Base-by-base conservation (phyloP, 1,140 invertebrate genomes). In the Drosophila saltans region DNA sequence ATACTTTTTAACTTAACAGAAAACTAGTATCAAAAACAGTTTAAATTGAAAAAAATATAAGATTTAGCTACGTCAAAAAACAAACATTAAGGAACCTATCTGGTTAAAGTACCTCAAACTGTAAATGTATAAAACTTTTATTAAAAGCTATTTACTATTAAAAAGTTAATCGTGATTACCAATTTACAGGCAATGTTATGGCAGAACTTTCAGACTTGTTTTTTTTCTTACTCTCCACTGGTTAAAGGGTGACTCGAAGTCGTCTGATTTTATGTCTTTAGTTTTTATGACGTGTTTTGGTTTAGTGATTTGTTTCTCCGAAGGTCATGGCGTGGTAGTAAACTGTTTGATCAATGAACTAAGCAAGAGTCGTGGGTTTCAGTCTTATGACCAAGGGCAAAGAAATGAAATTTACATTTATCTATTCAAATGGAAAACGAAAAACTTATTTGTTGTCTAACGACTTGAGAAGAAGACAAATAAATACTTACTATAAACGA, bases 341-440 rank as follows among this genome's bases (percentile, higher is more conserved):
- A 52, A 26, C 9, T 52, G 45, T 52, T 52, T 52, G 45, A 52
- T 52, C 45, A 52, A 52, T 52, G 45, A 52, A 52, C 45, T 7
- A 10, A 52, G 8, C 21, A 26, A 52, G 21, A 52, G 45, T 52
- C 45, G 45, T 52, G 45, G 45, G 45, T 26, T 52, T 52, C 45
- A 0, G 9, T 26, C 45, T 10, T 8, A 52, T 52, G 45, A 26
- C 45, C 45, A 52, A 52, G 45, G 45, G 21, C 24, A 52, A 26
- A 52, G 21, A 52, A 52, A 52, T 10, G 21, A 52, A 52, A 52
- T 52, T 52, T 52, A 52, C 45, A 52, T 52, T 48, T 48, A 21
- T 24, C 21, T 48, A 48, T 21, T 5, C 11, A 43, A 16, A 43
- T 36, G 6, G 33, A 7, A 41, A 41, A 41, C 10, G 8, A 43